These are phyloP conservation scores for Gallinago stenura DNA, from an alignment of 2,797 vertebrate species.

Conservation along the genomic window DNA sequence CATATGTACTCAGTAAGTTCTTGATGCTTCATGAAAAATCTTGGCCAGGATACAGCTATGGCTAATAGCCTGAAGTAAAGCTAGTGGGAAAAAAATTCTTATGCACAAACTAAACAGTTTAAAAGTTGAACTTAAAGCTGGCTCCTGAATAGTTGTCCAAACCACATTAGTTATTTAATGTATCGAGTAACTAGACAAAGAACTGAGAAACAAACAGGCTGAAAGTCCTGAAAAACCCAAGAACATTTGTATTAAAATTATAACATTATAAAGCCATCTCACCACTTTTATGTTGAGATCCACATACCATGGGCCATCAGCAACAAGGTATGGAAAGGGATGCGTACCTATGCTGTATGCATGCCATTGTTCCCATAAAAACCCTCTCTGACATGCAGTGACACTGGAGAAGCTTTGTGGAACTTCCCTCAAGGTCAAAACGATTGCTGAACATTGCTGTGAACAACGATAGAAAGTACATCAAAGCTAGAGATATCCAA, in stretches of 20 bases:
- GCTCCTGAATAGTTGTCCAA: conserved; percentile 2
- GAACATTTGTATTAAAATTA: neutral
- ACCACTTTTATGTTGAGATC: neutral
- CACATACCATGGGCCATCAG: neutral
- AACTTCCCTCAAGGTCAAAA: neutral
- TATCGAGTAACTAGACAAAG: neutral
- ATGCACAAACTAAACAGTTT: neutral
- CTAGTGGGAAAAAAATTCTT: conserved; percentile 9
- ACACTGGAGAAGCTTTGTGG: neutral
- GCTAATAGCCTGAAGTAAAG: conserved; percentile 54
- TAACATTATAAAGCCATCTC: neutral
- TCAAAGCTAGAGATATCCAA: neutral
- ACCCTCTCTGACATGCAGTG: neutral
- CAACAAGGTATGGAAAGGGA: neutral
- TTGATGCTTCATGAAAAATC: conserved; percentile 57
- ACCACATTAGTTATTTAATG: conserved; percentile 14
- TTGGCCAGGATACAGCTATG: conserved; percentile 67
- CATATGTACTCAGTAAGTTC: conserved; percentile 71
- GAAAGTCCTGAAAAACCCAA: neutral
- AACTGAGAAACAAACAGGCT: neutral
- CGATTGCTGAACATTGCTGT: neutral
- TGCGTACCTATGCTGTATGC: neutral
- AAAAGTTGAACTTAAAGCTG: conserved; percentile 26
- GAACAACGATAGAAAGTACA: neutral
- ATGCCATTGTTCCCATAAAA: neutral